Conservation (phyloP, 2,888 invertebrate genomes). For the Ametastegia equiseti region DNA sequence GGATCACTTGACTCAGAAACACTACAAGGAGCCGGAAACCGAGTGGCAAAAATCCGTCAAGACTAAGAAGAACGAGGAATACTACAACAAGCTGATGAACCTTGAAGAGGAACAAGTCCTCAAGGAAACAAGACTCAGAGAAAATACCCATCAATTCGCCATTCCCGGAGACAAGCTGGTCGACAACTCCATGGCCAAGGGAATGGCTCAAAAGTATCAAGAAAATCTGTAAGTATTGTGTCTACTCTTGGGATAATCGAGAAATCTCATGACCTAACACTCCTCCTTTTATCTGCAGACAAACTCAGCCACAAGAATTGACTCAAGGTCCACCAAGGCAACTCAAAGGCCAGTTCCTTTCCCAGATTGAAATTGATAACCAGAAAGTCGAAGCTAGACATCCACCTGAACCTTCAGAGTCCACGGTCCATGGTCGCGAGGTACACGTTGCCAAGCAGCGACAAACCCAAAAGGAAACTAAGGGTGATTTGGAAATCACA, state of each 20-base stretch:
- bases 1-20: constrained; percentile 80
- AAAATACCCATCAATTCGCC: constrained; percentile 88
- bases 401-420: constrained; percentile 87
- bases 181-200: constrained; percentile 86
- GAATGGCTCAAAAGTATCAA: constrained; percentile 93
- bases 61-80: constrained; percentile 89
- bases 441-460: constrained; percentile 92
- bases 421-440: constrained; percentile 92
- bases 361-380: constrained; percentile 75
- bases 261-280: constrained; percentile 55
- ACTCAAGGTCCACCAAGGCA: constrained; percentile 69
- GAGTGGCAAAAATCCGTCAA: constrained; percentile 92
- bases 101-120: constrained; percentile 91
- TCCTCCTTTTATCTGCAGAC: constrained; percentile 75
- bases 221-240: constrained; percentile 86
- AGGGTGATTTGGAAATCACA: constrained; percentile 93
- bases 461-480: constrained; percentile 92
- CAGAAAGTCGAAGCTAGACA: constrained; percentile 79
- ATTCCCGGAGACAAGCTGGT: constrained; percentile 91
- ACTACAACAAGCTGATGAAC: constrained; percentile 88
- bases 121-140: constrained; percentile 88
- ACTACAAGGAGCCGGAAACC: constrained; percentile 85
- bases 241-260: neutral
- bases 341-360: constrained; percentile 72
- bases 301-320: constrained; percentile 79